These are phyloP conservation scores for Strongylocentrotus purpuratus DNA, from an alignment of 35 echinoderm and acorn worm genomes.

Conservation along the genomic window DNA sequence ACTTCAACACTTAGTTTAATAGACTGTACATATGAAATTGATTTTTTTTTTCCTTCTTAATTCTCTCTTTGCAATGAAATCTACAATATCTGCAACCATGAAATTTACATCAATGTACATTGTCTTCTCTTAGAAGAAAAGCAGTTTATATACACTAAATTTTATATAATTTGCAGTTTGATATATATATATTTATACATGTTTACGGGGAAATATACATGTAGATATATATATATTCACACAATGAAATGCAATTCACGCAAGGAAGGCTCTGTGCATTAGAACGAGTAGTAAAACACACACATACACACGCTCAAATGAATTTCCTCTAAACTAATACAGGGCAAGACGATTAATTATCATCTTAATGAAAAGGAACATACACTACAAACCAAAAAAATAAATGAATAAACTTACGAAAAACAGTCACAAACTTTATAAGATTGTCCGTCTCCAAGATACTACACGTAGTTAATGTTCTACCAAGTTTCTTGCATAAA, in stretches of 20 bases:
- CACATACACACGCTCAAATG: not conserved
- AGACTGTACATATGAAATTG: constrained; percentile 18
- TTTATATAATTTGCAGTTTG: constrained; percentile 1
- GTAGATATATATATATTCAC: not conserved
- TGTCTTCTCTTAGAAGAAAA: constrained; percentile 13
- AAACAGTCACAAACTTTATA: not conserved
- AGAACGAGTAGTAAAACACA: not conserved
- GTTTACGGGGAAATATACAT: not conserved
- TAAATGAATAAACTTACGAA: not conserved
- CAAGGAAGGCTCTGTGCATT: not conserved
- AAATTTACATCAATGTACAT: constrained; percentile 41
- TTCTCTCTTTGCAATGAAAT: not conserved
- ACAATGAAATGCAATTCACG: not conserved
- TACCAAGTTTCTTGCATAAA: not conserved
- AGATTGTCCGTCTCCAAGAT: not conserved
- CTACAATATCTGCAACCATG: constrained; percentile 22
- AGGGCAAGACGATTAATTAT: not conserved
- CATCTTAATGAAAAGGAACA: not conserved
- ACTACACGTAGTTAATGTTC: not conserved
- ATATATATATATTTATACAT: constrained; percentile 14
- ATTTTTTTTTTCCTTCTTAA: not conserved
- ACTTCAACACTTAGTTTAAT: constrained; percentile 28
- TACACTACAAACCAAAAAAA: not conserved
- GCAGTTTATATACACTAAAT: constrained; percentile 1
- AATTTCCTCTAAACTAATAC: not conserved